A percentile compares a stretch with the other conserved stretches of the same genome.
Evolutionary conservation across 2,113 vertebrate genomes (phyloP).

Genomic region (Cathartes aura): DNA sequence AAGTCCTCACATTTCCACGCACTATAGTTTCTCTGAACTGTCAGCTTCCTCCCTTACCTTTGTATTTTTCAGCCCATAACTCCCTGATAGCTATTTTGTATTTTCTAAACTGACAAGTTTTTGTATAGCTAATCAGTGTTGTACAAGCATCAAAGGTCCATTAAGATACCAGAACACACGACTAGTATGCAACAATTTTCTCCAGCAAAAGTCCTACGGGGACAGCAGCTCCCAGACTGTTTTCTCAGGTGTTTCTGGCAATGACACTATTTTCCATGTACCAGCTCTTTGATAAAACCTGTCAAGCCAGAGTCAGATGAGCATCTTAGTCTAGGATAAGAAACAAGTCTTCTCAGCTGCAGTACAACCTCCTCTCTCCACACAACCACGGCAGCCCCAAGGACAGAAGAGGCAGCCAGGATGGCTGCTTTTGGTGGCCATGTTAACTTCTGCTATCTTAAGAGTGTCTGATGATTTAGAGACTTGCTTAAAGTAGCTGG

Average conservation of each 20-base stretch:
- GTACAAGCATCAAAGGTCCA: not conserved
- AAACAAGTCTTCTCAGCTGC: not conserved
- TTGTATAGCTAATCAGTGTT: not conserved
- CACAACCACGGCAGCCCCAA: not conserved
- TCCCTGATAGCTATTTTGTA: not conserved
- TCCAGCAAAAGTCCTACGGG: too few relatives aligned
- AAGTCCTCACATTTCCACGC: not conserved
- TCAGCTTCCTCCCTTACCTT: not conserved
- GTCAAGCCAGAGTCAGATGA: not conserved
- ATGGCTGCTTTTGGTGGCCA: not conserved
- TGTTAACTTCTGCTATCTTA: not conserved
- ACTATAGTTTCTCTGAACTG: rapidly evolving
- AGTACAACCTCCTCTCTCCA: not conserved
- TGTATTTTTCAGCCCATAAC: not conserved
- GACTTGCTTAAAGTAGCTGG: not conserved
- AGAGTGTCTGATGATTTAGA: not conserved
- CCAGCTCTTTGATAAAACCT: not conserved
- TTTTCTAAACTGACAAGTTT: not conserved
- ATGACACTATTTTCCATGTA: not conserved
- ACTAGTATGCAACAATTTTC: not conserved
- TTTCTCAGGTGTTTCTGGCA: not conserved
- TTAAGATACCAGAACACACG: not conserved
- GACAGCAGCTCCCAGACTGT: not conserved
- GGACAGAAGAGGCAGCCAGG: not conserved
- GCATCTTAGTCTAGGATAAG: not conserved